A percentile compares a stretch with the other conserved stretches of the same genome.
Evolutionary conservation across 1,140 invertebrate species (phyloP).

Genomic region (Branchinecta lindahli): DNA sequence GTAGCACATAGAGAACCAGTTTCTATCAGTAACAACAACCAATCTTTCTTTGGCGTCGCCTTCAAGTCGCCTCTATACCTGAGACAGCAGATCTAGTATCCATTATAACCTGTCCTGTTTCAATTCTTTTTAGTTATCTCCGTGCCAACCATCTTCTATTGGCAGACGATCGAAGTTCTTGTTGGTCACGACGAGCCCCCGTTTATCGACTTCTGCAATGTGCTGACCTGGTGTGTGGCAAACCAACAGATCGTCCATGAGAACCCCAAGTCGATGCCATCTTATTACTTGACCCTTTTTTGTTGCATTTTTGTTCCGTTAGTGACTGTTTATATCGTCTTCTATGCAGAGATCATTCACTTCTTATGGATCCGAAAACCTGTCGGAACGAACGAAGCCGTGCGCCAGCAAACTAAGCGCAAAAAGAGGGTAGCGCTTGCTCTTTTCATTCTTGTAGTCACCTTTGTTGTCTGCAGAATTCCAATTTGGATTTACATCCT

Average conservation of each 20-base stretch:
- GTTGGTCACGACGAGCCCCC: conserved; percentile 1
- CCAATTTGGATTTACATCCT: conserved; percentile 4
- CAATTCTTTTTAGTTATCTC: neutral
- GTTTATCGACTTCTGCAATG: conserved; percentile 13
- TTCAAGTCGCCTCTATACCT: too few relatives aligned
- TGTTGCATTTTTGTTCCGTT: conserved; percentile 15
- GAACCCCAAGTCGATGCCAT: conserved; percentile 11
- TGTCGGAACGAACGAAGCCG: neutral
- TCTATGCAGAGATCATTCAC: conserved; percentile 17
- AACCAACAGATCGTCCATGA: conserved; percentile 4
- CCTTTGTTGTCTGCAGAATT: neutral
- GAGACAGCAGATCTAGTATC: too few relatives aligned
- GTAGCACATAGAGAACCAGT: too few relatives aligned
- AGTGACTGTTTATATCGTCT: conserved; percentile 10
- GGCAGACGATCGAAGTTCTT: conserved; percentile 12
- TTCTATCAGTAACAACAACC: too few relatives aligned
- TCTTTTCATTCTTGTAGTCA: neutral
- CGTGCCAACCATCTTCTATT: conserved; percentile 12
- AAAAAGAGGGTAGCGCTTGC: conserved; percentile 17
- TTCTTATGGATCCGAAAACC: conserved; percentile 20
- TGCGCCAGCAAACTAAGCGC: conserved; percentile 13
- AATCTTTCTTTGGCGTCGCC: too few relatives aligned
- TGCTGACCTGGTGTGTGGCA: neutral
- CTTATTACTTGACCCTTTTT: conserved; percentile 12
- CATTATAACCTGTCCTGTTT: too few relatives aligned